A percentile compares a stretch with the other conserved stretches of the same genome.
Evolutionary conservation across 2,797 vertebrate species (phyloP).

Genomic region (Darevskia mixta): DNA sequence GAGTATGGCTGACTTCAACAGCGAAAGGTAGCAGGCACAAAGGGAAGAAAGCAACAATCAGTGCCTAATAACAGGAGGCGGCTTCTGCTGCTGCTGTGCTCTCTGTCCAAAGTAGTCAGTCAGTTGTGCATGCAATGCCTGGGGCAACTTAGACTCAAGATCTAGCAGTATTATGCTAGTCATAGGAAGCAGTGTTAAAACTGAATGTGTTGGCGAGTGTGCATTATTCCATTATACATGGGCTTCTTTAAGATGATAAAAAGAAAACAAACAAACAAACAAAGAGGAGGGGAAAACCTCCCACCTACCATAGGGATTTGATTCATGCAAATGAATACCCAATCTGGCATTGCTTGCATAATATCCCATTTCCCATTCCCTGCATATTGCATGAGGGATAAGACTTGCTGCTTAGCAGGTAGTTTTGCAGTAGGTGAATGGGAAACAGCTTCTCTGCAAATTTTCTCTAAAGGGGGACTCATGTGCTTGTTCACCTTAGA

Average conservation of each 20-base stretch:
- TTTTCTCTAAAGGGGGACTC: background rate
- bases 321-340: background rate
- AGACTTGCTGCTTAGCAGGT: background rate
- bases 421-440: background rate
- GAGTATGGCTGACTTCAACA: background rate
- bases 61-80: conserved; percentile 3
- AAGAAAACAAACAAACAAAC: background rate
- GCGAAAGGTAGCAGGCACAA: background rate
- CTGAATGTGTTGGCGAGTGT: background rate
- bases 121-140: background rate
- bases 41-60: background rate
- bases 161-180: background rate
- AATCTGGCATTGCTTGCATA: background rate
- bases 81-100: background rate
- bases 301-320: background rate
- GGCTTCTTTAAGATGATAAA: background rate
- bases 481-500: background rate
- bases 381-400: too few relatives aligned
- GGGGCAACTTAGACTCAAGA: background rate
- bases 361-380: background rate
- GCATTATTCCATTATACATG: background rate
- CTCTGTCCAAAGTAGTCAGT: background rate
- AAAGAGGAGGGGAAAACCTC: background rate
- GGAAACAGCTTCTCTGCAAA: background rate
- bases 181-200: background rate